These are phyloP conservation scores for Carassius carassius DNA, from an alignment of 2,113 vertebrate species.

Conservation along the genomic window DNA sequence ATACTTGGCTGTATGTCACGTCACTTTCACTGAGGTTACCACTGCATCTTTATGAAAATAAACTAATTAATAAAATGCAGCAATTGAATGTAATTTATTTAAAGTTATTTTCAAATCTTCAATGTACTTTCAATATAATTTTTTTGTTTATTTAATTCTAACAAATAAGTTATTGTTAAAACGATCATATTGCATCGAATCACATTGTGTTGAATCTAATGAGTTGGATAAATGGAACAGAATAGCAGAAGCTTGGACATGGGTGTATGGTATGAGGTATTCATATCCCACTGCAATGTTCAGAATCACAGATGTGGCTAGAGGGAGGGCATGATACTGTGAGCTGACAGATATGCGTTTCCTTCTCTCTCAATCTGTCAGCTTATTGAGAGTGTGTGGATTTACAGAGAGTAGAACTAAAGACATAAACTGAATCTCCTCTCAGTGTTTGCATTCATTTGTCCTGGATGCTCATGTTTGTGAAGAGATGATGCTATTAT, in stretches of 20 bases:
- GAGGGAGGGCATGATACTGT: not conserved
- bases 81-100: too few species aligned
- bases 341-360: not conserved
- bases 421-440: not conserved
- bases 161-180: too few species aligned
- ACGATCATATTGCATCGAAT: too few species aligned
- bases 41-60: too few species aligned
- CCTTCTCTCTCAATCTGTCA: not conserved
- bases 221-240: not conserved
- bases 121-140: too few species aligned
- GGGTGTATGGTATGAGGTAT: not conserved
- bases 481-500: not conserved
- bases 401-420: not conserved
- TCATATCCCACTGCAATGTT: not conserved
- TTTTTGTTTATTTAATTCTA: too few species aligned
- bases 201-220: not conserved
- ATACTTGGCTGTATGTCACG: too few species aligned
- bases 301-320: not conserved
- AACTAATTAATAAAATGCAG: too few species aligned
- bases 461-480: constrained; percentile 10
- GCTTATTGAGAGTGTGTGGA: not conserved
- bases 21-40: too few species aligned
- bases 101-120: too few species aligned
- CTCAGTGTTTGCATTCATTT: not conserved
- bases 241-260: not conserved